These are phyloP conservation scores for Pangasius krempfi DNA, from an alignment of 2,797 vertebrate genomes.

Conservation along the genomic window DNA sequence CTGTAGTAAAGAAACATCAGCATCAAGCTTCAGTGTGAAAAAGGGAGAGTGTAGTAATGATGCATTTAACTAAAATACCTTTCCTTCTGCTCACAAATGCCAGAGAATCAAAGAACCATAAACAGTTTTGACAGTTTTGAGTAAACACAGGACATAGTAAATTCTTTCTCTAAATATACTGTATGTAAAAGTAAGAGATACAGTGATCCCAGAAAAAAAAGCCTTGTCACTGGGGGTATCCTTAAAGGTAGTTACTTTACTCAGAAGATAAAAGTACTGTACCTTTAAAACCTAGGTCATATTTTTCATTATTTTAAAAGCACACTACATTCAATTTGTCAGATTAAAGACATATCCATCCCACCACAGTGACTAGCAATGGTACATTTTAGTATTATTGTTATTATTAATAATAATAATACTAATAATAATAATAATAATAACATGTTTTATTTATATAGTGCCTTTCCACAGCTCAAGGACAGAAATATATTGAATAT, in stretches of 20 bases:
- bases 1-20: slow-evolving; percentile 26
- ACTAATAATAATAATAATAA: no score
- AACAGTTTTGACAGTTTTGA: background rate
- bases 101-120: slow-evolving; percentile 8
- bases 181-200: background rate
- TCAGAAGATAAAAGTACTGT: background rate
- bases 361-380: background rate
- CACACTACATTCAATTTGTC: background rate
- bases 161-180: background rate
- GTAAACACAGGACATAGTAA: background rate
- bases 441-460: no score
- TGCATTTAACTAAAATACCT: background rate
- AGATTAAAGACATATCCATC: background rate
- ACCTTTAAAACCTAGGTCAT: background rate
- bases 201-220: background rate
- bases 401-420: background rate
- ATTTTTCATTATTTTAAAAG: background rate
- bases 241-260: no score
- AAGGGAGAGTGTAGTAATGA: background rate
- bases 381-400: background rate
- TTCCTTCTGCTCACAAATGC: slow-evolving; percentile 31
- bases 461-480: no score
- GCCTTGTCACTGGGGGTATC: background rate
- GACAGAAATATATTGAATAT: background rate
- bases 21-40: slow-evolving; percentile 20